A percentile compares a stretch with the other conserved stretches of the same genome.
Conservation (phyloP, 2,797 vertebrate genomes). For the Pempheris klunzingeri region DNA sequence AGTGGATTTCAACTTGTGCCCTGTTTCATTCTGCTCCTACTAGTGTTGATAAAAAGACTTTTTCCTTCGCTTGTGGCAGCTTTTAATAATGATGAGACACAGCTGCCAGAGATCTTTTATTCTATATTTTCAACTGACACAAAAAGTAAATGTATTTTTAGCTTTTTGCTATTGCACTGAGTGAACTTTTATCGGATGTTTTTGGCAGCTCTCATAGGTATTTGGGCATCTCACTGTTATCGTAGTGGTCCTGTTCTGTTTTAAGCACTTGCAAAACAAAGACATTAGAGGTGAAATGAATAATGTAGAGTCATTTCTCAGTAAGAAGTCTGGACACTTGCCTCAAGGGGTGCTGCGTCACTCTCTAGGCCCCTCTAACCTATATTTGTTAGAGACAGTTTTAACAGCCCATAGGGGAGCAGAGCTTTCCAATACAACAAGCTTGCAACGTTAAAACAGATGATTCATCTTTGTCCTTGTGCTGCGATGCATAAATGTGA, state of each 20-base stretch:
- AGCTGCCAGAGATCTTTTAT: constrained; percentile 31
- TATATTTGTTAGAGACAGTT: constrained; percentile 66
- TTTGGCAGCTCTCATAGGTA: constrained; percentile 39
- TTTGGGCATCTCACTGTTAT: constrained; percentile 30
- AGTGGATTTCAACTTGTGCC: constrained; percentile 26
- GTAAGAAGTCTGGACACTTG: constrained; percentile 69
- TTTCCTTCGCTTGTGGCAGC: constrained; percentile 32
- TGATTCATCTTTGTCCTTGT: constrained; percentile 55
- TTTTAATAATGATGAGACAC: constrained; percentile 51
- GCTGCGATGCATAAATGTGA: constrained; percentile 50
- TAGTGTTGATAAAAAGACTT: constrained; percentile 34
- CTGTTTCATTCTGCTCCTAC: constrained; percentile 44
- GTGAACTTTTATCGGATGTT: constrained; percentile 37
- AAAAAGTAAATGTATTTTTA: constrained; percentile 50
- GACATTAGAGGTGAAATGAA: constrained; percentile 73
- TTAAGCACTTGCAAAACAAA: constrained; percentile 65
- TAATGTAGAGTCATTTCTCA: constrained; percentile 70
- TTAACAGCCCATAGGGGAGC: constrained; percentile 53
- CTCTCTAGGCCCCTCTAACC: constrained; percentile 62
- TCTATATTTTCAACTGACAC: constrained; percentile 44
- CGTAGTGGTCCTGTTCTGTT: constrained; percentile 39
- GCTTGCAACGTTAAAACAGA: constrained; percentile 44
- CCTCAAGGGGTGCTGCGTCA: constrained; percentile 62
- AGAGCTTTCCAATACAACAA: constrained; percentile 49
- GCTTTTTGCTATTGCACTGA: constrained; percentile 21